Percentiles rank a stretch among this genome's conserved stretches.
Conservation (phyloP, 1,140 invertebrate genomes). For the Aphelenchoides fujianensis region DNA sequence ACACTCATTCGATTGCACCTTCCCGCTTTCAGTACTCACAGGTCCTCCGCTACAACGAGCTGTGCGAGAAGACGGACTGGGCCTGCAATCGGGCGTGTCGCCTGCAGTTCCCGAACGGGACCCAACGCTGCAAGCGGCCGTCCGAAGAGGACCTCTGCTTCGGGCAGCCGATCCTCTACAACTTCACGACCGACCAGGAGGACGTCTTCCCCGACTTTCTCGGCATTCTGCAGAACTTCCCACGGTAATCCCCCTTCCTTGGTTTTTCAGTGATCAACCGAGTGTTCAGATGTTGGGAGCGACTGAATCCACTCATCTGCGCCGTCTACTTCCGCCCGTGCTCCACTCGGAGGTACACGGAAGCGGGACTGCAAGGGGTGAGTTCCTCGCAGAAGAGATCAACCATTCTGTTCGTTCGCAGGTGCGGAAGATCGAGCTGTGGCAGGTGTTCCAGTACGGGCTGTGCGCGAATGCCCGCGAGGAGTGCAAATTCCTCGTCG, state of each 20-base stretch:
- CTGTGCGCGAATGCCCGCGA: neutral
- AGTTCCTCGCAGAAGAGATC: too few relatives aligned
- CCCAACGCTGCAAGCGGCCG: neutral
- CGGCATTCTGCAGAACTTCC: neutral
- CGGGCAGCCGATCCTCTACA: neutral
- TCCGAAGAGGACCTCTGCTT: neutral
- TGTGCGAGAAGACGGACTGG: slow-evolving; percentile 1
- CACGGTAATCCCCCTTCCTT: too few relatives aligned
- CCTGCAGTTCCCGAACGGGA: neutral
- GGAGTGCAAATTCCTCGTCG: neutral
- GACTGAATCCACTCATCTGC: slow-evolving; percentile 16
- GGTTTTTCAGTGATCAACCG: too few relatives aligned
- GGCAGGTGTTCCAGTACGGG: slow-evolving; percentile 5
- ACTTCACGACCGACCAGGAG: slow-evolving; percentile 8
- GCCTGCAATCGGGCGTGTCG: slow-evolving; percentile 3
- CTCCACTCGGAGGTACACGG: neutral
- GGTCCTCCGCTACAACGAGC: neutral
- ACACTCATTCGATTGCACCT: too few relatives aligned
- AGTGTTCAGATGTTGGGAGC: slow-evolving; percentile 10
- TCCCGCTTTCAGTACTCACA: too few relatives aligned
- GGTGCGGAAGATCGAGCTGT: slow-evolving; percentile 8
- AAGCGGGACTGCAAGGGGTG: neutral
- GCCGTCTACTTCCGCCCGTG: slow-evolving; percentile 7
- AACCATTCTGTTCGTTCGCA: too few relatives aligned
- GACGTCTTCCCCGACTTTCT: neutral